Conservation (phyloP, 2,888 invertebrate species). For the Synergus itoensis region DNA sequence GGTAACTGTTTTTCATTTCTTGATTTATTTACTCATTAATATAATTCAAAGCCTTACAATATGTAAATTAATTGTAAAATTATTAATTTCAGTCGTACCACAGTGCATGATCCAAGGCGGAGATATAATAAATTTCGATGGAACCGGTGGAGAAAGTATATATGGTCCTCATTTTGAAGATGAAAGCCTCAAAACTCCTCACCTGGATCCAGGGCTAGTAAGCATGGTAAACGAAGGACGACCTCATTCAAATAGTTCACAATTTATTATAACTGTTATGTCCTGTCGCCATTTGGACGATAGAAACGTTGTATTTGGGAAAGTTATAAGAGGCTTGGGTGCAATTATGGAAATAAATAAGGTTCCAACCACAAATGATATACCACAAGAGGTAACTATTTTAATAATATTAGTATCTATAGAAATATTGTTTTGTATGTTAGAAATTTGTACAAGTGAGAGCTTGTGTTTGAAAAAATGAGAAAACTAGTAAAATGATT, state of each 20-base stretch:
- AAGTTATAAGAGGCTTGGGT: constrained; percentile 87
- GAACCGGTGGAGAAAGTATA: constrained; percentile 95
- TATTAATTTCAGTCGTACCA: constrained; percentile 83
- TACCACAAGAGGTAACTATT: constrained; percentile 81
- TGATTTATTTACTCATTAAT: not conserved
- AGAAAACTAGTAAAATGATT: constrained; percentile 26
- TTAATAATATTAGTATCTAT: constrained; percentile 1
- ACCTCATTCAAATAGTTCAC: constrained; percentile 93
- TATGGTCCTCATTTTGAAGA: constrained; percentile 94
- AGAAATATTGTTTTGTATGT: not conserved
- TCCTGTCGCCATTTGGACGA: constrained; percentile 88
- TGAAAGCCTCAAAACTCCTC: constrained; percentile 87
- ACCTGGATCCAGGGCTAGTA: constrained; percentile 84
- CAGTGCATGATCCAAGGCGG: constrained; percentile 95
- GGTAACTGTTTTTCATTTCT: constrained; percentile 76
- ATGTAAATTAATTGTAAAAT: constrained; percentile 25
- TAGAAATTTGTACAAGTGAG: not conserved
- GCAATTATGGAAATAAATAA: constrained; percentile 86
- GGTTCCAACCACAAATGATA: constrained; percentile 80
- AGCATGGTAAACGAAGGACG: constrained; percentile 90
- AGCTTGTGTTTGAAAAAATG: not conserved
- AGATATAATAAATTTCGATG: constrained; percentile 88
- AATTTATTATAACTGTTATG: constrained; percentile 93
- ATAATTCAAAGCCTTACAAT: not conserved
- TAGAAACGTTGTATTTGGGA: constrained; percentile 90